phyloP scores from a whole-genome alignment of 2,113 vertebrate species.

The Conger conger region DNA sequence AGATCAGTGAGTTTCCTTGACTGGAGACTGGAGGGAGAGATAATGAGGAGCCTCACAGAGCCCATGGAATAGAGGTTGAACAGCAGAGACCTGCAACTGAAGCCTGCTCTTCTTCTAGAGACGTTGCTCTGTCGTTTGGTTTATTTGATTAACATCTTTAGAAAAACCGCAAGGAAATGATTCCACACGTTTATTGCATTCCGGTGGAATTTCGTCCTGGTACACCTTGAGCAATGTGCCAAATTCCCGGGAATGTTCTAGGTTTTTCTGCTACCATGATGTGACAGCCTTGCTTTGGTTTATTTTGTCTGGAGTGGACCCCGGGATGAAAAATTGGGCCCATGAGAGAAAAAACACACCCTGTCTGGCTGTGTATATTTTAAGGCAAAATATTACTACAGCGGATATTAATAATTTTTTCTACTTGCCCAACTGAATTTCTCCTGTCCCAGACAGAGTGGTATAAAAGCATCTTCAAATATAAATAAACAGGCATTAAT shows the following conservation, averaged over 20 bases:
- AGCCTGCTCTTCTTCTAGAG: neutral
- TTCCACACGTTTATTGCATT: constrained; percentile 2
- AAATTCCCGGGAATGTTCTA: too few relatives aligned
- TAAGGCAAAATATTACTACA: neutral
- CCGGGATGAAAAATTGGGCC: neutral
- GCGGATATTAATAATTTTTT: too few relatives aligned
- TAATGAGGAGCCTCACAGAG: neutral
- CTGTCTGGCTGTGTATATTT: neutral
- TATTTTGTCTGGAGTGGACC: constrained; percentile 17
- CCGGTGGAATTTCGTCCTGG: neutral
- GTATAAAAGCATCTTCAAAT: too few relatives aligned
- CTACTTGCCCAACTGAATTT: too few relatives aligned
- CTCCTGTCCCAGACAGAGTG: too few relatives aligned
- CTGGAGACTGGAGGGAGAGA: neutral
- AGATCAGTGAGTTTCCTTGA: too few relatives aligned
- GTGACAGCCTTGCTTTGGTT: neutral
- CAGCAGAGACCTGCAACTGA: neutral
- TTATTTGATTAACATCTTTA: constrained; percentile 25
- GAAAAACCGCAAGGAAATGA: neutral
- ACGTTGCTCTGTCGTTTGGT: neutral
- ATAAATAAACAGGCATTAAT: too few relatives aligned
- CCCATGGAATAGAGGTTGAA: neutral
- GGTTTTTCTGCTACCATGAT: neutral
- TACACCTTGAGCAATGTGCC: neutral
- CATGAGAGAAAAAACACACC: neutral